Base-by-base conservation (phyloP, 2,113 vertebrate species). In the Erinaceus europaeus region DNA sequence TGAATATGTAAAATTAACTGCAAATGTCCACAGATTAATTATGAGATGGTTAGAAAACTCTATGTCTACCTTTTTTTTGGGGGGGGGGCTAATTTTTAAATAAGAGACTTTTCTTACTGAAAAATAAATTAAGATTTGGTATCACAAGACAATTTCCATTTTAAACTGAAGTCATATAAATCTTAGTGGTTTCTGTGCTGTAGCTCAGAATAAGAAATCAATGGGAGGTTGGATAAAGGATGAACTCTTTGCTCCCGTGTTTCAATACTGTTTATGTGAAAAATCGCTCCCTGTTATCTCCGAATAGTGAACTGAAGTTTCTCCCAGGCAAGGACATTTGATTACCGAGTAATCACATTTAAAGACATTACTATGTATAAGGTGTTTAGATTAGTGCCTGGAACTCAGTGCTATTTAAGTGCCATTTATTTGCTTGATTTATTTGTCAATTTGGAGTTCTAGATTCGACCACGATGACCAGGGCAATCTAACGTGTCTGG, bases 181-280 rank as follows among this genome's bases (percentile, higher is more conserved):
- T 76, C 68, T 86, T 84, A 57, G 36, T 42, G 55, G 55, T 27
- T 71, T 88, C 34, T 59, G 27, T 40, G 34, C 46, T 84, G 3
- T 77, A 72, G 57, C 18, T 14, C 68, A 90, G 73, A 77, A 76
- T 53, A 64, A 88, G 57, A 81, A 86, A 91, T 90, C 53, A 80
- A 53, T 48, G 23, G 77, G 23, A 86, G 38, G 14, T 27, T 42
- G 57, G 13, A 74, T 59, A 52, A 73, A 86, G 32, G 36, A 3
- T 80, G 36, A 46, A 73, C 27, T 86, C 48, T 38, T 46, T 61
- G 25, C 17, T 81, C 53, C 73, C 9, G 17, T 65, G 38, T 72
- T 73, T 71, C 53, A 27, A 50, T 84, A 38, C 40, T 10, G 29
- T 52, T 85, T 55, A 29, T 46, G 18, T 29, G 81, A 73, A 59